phyloP scores from a whole-genome alignment of 1,140 invertebrate genomes.

The Ganaspis sp. region DNA sequence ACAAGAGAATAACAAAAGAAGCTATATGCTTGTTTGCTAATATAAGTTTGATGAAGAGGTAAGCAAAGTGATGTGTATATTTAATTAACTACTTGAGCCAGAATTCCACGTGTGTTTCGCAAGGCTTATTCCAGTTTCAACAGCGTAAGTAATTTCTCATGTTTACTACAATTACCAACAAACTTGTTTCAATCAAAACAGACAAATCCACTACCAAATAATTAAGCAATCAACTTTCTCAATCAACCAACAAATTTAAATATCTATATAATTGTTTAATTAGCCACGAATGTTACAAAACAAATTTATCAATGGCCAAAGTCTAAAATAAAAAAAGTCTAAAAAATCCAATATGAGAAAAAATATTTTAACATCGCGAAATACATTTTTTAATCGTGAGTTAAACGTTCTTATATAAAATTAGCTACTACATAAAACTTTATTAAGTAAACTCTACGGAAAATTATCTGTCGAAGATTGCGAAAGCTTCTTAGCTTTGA shows the following conservation, averaged over 20 bases:
- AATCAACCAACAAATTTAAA: not conserved
- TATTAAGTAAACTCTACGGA: not conserved
- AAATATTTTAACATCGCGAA: not conserved
- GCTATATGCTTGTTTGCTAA: not conserved
- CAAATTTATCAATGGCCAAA: too few relatives aligned
- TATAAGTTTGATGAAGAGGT: conserved; percentile 14
- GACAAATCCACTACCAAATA: not conserved
- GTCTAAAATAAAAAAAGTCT: not conserved
- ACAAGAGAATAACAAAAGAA: not conserved
- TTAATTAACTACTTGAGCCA: conserved; percentile 7
- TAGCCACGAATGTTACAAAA: too few relatives aligned
- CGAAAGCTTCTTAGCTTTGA: not conserved
- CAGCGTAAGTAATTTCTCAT: not conserved
- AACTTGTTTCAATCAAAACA: not conserved
- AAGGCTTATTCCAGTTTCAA: not conserved
- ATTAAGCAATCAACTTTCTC: not conserved
- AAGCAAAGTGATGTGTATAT: conserved; percentile 21
- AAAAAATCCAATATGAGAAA: too few relatives aligned
- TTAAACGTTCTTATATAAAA: not conserved
- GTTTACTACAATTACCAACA: not conserved
- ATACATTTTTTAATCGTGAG: not conserved
- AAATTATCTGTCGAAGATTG: not conserved
- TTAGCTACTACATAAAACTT: not conserved
- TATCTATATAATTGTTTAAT: too few relatives aligned
- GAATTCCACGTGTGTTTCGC: not conserved